These are phyloP conservation scores for Phortica magna DNA, from an alignment of 2,888 invertebrate species.

Conservation along the genomic window DNA sequence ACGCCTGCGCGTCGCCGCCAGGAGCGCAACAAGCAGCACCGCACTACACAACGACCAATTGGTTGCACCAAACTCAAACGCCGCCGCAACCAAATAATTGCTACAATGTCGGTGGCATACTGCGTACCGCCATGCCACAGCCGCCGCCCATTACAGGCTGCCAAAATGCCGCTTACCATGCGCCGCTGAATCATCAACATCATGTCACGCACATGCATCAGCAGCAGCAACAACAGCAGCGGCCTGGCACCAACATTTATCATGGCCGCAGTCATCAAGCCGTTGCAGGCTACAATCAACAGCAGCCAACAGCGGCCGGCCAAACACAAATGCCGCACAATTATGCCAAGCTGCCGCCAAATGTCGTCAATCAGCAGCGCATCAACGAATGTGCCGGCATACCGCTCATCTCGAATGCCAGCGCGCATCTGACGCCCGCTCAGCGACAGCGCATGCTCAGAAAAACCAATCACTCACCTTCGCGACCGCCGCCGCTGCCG, in stretches of 20 bases:
- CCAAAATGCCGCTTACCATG: slow-evolving; percentile 16
- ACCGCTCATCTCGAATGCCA: slow-evolving; percentile 89
- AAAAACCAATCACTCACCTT: slow-evolving; percentile 55
- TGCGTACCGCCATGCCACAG: not conserved
- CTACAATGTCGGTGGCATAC: not conserved
- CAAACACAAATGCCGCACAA: slow-evolving; percentile 48
- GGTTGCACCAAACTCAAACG: slow-evolving; percentile 54
- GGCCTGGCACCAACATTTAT: slow-evolving; percentile 9
- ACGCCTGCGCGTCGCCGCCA: slow-evolving; percentile 10
- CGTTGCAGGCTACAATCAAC: slow-evolving; percentile 39
- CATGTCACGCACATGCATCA: slow-evolving; percentile 37
- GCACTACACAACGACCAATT: slow-evolving; percentile 30
- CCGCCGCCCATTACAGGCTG: not conserved
- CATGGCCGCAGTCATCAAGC: slow-evolving; percentile 45
- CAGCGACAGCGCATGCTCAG: slow-evolving; percentile 77
- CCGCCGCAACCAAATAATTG: not conserved
- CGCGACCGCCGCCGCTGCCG: slow-evolving; percentile 36
- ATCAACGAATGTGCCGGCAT: slow-evolving; percentile 87
- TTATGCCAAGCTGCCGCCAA: slow-evolving; percentile 59
- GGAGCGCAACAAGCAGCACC: slow-evolving; percentile 32
- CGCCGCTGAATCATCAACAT: slow-evolving; percentile 31
- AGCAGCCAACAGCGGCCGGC: slow-evolving; percentile 42
- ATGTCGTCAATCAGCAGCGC: slow-evolving; percentile 71
- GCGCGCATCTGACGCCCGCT: slow-evolving; percentile 77
- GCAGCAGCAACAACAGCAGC: slow-evolving; percentile 42